Evolutionary conservation across 1,140 invertebrate species (phyloP), one percentile per base, ranked within the genome.

Genomic region (Drosophila trapezifrons): DNA sequence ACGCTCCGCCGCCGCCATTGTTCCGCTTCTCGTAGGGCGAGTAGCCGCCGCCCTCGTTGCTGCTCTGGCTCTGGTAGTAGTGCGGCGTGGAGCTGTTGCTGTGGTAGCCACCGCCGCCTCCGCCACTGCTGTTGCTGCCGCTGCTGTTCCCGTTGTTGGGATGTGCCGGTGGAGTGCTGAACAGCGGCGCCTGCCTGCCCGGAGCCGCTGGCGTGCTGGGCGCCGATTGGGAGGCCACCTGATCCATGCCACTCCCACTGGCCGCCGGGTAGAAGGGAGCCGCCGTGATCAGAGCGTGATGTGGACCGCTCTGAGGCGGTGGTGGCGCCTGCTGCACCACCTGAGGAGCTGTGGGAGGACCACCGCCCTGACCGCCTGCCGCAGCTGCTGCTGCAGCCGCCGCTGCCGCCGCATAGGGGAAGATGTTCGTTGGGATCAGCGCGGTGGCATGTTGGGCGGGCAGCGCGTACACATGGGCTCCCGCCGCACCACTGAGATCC

Each of bases 381-480:
- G 49, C 72, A 3, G 64, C 73, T 25, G 75, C 70, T 40, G 71
- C 71, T 9, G 65, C 64, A 12, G 78, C 62, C 46, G 71, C 71
- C 25, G 78, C 65, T 37, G 78, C 79, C 29, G 87, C 45, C 37
- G 85, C 77, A 55, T 92, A 92, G 12, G 91, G 91, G 46, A 92
- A 90, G 63, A 92, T 79, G 58, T 91, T 91, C 40, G 90, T 90
- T 51, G 91, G 90, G 70, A 92, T 90, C 57, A 92, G 37, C 7
- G 91, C 75, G n/a, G 91, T 79, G 32, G 80, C 81, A 55, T 91
- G 90, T 56, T 91, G 91, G 5, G 90, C 82, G 20, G 85, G 91
- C 57, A 92, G 47, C n/a, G 91, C 86, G 47, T 92, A 86, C 20
- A 91, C 81, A 76, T 91, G 75, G 8, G 91, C 83, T 15, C 69